Evolutionary conservation across 1,140 invertebrate species (phyloP).

Genomic region (Drosophila auraria): DNA sequence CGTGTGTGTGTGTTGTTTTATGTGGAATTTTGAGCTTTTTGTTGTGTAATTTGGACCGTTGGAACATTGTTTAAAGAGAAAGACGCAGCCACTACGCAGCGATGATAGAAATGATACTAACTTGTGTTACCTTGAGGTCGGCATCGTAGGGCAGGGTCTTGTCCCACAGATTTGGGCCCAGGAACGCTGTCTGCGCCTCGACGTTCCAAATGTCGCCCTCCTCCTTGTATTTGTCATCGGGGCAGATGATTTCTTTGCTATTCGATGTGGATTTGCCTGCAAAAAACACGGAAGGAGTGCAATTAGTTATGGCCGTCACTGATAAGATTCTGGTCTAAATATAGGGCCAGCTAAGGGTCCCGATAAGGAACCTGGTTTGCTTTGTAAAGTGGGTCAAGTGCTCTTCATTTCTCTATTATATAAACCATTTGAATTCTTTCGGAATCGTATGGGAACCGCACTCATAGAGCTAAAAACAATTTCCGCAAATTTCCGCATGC

Average conservation of each 20-base stretch:
- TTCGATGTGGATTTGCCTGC: constrained; percentile 88
- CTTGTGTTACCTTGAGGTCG: constrained; percentile 96
- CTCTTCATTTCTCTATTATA: constrained; percentile 25
- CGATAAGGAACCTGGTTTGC: constrained; percentile 16
- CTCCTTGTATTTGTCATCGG: constrained; percentile 93
- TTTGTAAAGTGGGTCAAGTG: constrained; percentile 49
- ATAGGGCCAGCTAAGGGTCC: neutral
- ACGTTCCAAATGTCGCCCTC: constrained; percentile 94
- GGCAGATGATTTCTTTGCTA: constrained; percentile 87
- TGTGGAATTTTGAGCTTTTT: constrained; percentile 29
- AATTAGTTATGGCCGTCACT: constrained; percentile 24
- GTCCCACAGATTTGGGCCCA: constrained; percentile 97
- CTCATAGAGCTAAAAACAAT: constrained; percentile 25
- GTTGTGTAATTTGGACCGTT: constrained; percentile 31
- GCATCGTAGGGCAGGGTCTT: constrained; percentile 95
- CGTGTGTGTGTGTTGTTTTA: constrained; percentile 7
- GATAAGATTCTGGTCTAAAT: constrained; percentile 10
- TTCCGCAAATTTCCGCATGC: constrained; percentile 58
- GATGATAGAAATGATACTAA: constrained; percentile 86
- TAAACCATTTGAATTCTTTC: constrained; percentile 37
- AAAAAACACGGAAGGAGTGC: constrained; percentile 47
- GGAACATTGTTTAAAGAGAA: constrained; percentile 31
- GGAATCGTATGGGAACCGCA: constrained; percentile 21
- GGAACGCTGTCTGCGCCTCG: constrained; percentile 96
- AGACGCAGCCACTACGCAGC: constrained; percentile 85